Percentiles rank a stretch among this genome's conserved stretches.
These are phyloP conservation scores for Athene cunicularia DNA, from an alignment of 2,113 vertebrate species.

Conservation along the genomic window DNA sequence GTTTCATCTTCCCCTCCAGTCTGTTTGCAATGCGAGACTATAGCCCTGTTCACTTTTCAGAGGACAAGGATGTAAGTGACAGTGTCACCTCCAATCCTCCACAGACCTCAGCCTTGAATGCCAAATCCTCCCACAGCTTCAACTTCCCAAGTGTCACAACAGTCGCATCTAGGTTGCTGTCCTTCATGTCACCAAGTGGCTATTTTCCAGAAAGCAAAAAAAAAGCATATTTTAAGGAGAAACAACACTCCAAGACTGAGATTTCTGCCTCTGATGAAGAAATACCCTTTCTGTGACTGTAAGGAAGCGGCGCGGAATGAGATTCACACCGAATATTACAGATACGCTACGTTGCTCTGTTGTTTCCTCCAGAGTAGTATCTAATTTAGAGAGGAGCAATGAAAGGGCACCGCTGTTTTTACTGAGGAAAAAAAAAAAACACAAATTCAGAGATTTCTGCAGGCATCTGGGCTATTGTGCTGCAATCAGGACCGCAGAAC, in stretches of 20 bases:
- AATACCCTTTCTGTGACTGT: not conserved
- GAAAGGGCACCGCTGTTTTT: not conserved
- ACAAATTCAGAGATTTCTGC: not conserved
- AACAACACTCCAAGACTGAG: not conserved
- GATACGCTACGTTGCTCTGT: accelerated
- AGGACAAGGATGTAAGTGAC: not conserved
- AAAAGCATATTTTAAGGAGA: not conserved
- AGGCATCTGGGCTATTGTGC: not conserved
- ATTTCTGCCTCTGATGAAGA: not conserved
- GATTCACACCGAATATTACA: not conserved
- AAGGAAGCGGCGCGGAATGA: not conserved
- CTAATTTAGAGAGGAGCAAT: not conserved
- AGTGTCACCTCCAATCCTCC: not conserved
- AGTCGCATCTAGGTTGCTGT: not conserved
- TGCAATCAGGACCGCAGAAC: not conserved
- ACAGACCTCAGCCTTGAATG: not conserved
- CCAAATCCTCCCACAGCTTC: not conserved
- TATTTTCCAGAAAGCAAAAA: not conserved
- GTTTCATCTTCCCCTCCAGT: not conserved
- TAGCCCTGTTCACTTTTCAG: not conserved
- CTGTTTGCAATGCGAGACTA: not conserved
- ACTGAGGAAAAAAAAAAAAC: not conserved
- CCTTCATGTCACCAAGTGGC: not conserved
- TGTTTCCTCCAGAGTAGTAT: not conserved
- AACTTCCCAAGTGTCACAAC: not conserved